phyloP scores from a whole-genome alignment of 30 jellyfish, hydroid and myxozoan species.

The Turritopsis dohrnii region DNA sequence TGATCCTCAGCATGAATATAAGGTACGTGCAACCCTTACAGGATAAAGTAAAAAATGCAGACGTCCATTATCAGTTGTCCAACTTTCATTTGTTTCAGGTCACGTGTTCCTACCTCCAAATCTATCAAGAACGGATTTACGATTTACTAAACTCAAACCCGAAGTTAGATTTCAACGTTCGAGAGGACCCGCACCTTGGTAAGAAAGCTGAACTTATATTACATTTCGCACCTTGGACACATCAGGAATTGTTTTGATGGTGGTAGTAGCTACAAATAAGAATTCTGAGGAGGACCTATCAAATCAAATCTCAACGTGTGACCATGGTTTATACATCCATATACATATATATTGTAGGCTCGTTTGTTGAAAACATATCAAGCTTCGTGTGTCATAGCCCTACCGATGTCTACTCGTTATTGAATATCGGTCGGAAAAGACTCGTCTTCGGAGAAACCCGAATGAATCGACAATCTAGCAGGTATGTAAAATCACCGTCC shows the following conservation, averaged over 20 bases:
- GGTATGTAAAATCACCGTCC: constrained; percentile 45
- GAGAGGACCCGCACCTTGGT: constrained; percentile 67
- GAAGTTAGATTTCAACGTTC: constrained; percentile 30
- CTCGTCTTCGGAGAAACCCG: constrained; percentile 57
- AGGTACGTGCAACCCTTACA: constrained; percentile 30
- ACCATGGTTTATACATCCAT: neutral
- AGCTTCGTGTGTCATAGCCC: constrained; percentile 61
- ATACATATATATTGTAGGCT: constrained; percentile 26
- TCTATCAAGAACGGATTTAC: constrained; percentile 57
- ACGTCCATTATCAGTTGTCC: neutral
- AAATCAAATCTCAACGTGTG: neutral
- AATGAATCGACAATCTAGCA: constrained; percentile 60
- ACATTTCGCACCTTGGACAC: neutral
- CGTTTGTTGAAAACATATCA: constrained; percentile 56
- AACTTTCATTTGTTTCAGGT: constrained; percentile 28
- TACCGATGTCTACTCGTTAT: constrained; percentile 40
- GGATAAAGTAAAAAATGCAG: neutral
- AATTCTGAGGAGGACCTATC: neutral
- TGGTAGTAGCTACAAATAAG: too few species aligned
- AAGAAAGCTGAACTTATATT: too few species aligned
- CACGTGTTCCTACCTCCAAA: constrained; percentile 61
- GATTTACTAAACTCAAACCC: constrained; percentile 56
- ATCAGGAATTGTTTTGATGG: neutral
- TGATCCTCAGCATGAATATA: constrained; percentile 40
- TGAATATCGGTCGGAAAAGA: constrained; percentile 51